Evolutionary conservation across 2,113 vertebrate genomes (phyloP), one percentile per base, ranked within the genome.

Genomic region (Bostrychus sinensis): DNA sequence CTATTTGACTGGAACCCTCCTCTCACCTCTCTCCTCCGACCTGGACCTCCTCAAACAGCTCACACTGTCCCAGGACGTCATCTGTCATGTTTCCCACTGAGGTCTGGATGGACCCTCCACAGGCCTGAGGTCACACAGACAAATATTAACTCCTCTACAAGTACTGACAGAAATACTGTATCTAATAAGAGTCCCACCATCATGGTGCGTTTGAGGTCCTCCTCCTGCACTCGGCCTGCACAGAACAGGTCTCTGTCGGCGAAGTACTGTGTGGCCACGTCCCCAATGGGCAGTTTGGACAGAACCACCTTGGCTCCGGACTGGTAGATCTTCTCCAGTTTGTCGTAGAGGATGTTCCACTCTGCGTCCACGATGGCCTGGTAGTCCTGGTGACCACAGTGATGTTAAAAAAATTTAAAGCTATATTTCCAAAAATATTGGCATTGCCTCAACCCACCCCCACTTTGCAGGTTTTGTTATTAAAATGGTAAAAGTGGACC

Each of bases 301-400:
- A 98, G 79, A 36, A 99, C 90, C 2, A 99, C 97, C 80, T 98
- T 98, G 79, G 97, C 96, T 41, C 97, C 97, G 0, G 97, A 98
- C 70, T 86, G 79, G 67, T 94, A 81, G 84, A 99, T 96, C 88
- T 94, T 98, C 68, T 98, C 97, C 39, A 99, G 88, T 48, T 98
- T 99, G 89, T 99, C 95, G 0, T 99, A 99, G 5, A 99, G 86
- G 88, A 99, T 99, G 88, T 93, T 95, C 97, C 97, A 99, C 72
- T 99, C 97, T 0, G 97, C 97, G 3, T 99, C 97, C 56, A 99
- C 97, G 0, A 99, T 98, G 43, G 97, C 96, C 85, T 99, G 97
- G 71, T 99, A 99, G 25, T 99, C 97, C 97, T 99, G 63, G 12
- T 80, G 17, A 64, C n/a, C 56, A 9, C 42, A 45, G 42, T 12